These are phyloP conservation scores for Dysidea cf. avara DNA, from an alignment of 37 sponge, comb jelly and placozoan species.

Conservation along the genomic window DNA sequence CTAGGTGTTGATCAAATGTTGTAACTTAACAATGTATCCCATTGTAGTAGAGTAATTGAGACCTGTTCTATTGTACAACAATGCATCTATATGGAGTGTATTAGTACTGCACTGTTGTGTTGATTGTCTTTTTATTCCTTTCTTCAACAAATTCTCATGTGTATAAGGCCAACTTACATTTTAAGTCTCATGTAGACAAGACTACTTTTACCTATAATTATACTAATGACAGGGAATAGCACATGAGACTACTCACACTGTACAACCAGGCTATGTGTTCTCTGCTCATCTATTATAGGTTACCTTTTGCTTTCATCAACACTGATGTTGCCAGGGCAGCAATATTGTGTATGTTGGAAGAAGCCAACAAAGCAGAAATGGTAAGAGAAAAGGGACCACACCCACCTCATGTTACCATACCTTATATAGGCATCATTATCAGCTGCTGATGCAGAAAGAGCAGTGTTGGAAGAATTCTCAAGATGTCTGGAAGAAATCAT, in stretches of 20 bases:
- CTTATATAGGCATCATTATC: conserved; percentile 50
- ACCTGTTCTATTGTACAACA: too few relatives aligned
- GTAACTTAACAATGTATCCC: too few relatives aligned
- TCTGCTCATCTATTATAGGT: conserved; percentile 14
- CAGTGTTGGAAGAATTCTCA: conserved; percentile 85
- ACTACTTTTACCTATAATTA: too few relatives aligned
- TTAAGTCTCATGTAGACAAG: too few relatives aligned
- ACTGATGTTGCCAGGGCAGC: conserved; percentile 77
- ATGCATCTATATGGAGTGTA: too few relatives aligned
- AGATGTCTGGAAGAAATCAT: conserved; percentile 89
- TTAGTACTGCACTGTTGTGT: too few relatives aligned
- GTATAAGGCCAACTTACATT: background rate
- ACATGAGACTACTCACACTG: too few relatives aligned
- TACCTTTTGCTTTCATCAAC: conserved; percentile 80
- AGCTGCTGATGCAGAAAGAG: conserved; percentile 52
- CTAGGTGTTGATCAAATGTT: too few relatives aligned
- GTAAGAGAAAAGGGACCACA: conserved; percentile 34
- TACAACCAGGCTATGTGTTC: too few relatives aligned
- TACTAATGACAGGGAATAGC: too few relatives aligned
- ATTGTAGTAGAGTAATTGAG: too few relatives aligned
- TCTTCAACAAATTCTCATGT: background rate
- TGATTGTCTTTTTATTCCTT: too few relatives aligned
- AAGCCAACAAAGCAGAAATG: conserved; percentile 58
- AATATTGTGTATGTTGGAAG: conserved; percentile 66
- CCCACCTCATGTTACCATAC: background rate